phyloP scores from a whole-genome alignment of 2,888 invertebrate genomes.

The Thysanoteuthis rhombus region DNA sequence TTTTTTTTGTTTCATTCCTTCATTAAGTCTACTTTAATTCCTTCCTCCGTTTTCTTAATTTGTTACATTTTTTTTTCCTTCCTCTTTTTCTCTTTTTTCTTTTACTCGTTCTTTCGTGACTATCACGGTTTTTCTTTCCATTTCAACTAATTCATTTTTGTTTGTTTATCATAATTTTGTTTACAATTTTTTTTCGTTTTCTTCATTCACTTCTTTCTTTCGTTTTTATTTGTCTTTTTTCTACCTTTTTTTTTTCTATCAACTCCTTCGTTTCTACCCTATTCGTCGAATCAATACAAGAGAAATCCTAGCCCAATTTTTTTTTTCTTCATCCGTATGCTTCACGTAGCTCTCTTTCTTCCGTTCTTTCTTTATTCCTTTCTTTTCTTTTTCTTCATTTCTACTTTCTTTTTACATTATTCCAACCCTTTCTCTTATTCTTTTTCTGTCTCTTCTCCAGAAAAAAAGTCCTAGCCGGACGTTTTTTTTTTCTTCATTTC shows the following conservation, averaged over 20 bases:
- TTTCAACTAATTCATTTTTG: not conserved
- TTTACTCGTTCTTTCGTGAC: not conserved
- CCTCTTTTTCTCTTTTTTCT: not conserved
- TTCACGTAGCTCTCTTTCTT: no score
- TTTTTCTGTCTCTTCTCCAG: not conserved
- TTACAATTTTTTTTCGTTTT: not conserved
- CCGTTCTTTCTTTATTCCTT: not conserved
- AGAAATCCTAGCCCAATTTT: no score
- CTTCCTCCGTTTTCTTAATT: no score
- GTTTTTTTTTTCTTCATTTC: not conserved
- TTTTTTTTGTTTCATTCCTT: no score
- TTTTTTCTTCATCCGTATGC: no score
- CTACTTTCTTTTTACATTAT: not conserved
- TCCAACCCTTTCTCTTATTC: not conserved
- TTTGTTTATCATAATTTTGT: no score
- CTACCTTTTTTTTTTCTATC: not conserved
- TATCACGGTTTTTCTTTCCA: not conserved
- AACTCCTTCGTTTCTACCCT: not conserved
- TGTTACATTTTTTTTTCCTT: not conserved
- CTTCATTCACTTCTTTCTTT: not conserved
- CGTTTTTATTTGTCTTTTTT: not conserved
- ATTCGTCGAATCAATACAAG: not conserved
- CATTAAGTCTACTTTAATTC: no score
- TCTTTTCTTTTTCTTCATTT: not conserved
- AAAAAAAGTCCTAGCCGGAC: no score